Evolutionary conservation across 2,888 invertebrate genomes (phyloP).

Genomic region (Trachelus iudaicus): DNA sequence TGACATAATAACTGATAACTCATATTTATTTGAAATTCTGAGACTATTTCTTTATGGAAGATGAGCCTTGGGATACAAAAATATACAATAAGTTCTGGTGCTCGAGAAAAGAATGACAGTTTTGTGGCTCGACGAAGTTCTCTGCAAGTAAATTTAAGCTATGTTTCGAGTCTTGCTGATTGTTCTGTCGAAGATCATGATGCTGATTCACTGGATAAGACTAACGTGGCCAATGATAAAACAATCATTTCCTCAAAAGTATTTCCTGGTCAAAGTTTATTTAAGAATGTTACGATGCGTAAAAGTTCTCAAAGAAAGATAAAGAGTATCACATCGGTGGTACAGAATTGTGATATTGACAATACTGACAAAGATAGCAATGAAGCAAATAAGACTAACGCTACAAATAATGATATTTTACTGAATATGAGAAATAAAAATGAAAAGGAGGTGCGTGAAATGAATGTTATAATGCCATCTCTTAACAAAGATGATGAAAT

Average conservation of each 20-base stretch:
- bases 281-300: background rate
- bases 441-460: background rate
- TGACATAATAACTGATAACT: background rate
- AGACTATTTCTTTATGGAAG: background rate
- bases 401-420: background rate
- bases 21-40: background rate
- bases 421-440: background rate
- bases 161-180: conserved; percentile 36
- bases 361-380: background rate
- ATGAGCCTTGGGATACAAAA: background rate
- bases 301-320: background rate
- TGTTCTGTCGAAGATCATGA: conserved; percentile 27
- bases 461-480: background rate
- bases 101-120: background rate
- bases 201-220: conserved; percentile 29
- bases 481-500: background rate
- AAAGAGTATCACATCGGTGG: background rate
- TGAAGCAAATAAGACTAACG: conserved; percentile 3
- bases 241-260: background rate
- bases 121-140: conserved; percentile 40
- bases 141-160: conserved; percentile 54
- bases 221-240: conserved; percentile 11
- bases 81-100: background rate
- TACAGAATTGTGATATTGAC: background rate
- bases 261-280: background rate